Conservation (phyloP, 2,113 vertebrate genomes). For the Forbesichthys agassizii region DNA sequence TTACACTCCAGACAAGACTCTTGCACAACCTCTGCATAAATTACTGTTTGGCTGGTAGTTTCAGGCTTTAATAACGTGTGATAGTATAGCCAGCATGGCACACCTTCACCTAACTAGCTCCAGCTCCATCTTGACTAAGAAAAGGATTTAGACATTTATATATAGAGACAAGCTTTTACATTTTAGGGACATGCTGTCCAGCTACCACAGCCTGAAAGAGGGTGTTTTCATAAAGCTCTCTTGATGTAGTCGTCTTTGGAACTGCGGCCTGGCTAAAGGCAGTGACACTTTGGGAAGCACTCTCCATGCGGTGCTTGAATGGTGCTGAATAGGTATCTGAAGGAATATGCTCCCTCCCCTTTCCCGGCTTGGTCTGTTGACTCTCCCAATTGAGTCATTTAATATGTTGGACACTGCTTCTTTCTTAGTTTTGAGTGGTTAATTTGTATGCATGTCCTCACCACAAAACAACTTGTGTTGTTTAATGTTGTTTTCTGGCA, state of each 20-base stretch:
- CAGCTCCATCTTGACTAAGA: background rate
- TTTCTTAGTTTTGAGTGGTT: conserved; percentile 36
- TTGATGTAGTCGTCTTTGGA: conserved; percentile 34
- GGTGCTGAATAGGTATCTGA: conserved; percentile 52
- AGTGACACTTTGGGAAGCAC: conserved; percentile 38
- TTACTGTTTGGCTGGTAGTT: background rate
- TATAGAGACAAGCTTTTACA: conserved; percentile 12
- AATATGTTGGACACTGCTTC: conserved; percentile 39
- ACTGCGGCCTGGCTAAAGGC: conserved; percentile 29
- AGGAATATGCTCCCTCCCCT: conserved; percentile 11
- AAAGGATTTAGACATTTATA: conserved; percentile 5
- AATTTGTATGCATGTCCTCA: conserved; percentile 54
- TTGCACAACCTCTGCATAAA: conserved; percentile 5
- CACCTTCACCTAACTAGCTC: background rate
- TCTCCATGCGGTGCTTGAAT: conserved; percentile 34
- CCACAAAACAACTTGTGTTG: conserved; percentile 19
- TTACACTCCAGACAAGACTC: background rate
- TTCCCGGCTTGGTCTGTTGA: conserved; percentile 30
- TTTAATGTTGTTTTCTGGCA: conserved; percentile 26
- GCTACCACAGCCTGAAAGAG: conserved; percentile 3
- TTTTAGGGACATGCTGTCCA: conserved; percentile 5
- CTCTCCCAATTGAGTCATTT: conserved; percentile 46
- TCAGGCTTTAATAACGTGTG: conserved; percentile 8
- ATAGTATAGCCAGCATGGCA: background rate
- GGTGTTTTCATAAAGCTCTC: conserved; percentile 13